Evolutionary conservation across 2,888 invertebrate species (phyloP).

Genomic region (Morinoia aosen): DNA sequence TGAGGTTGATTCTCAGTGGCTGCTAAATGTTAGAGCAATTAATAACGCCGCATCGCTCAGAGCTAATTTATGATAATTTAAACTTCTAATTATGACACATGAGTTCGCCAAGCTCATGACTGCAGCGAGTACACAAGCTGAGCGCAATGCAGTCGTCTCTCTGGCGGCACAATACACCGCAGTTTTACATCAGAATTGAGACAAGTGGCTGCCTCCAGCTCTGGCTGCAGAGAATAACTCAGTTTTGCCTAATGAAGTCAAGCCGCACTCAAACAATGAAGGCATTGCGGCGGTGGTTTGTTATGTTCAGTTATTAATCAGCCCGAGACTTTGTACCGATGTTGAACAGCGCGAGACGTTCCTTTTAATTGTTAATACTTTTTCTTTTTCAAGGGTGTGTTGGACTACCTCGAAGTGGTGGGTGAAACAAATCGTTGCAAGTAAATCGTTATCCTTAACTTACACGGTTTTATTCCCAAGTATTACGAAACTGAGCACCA

Average conservation of each 20-base stretch:
- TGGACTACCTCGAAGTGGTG: not conserved
- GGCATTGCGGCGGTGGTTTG: not conserved
- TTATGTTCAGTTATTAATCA: not conserved
- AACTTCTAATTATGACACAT: not conserved
- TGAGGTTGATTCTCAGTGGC: not conserved
- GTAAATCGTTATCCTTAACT: too few species aligned
- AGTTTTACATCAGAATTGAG: not conserved
- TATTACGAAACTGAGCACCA: not conserved
- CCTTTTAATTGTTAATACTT: too few species aligned
- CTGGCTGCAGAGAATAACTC: not conserved
- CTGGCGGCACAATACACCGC: not conserved
- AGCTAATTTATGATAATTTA: not conserved
- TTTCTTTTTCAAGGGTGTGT: too few species aligned
- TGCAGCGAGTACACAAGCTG: not conserved
- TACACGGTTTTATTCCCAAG: not conserved
- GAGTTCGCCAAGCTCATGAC: not conserved
- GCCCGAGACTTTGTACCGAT: not conserved
- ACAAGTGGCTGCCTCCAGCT: not conserved
- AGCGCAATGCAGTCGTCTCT: not conserved
- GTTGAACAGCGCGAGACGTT: not conserved
- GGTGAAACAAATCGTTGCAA: not conserved
- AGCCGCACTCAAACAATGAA: not conserved
- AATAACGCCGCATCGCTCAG: not conserved
- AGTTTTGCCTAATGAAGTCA: conserved; percentile 4
- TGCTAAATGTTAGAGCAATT: not conserved